Conservation (phyloP, 2,888 invertebrate genomes). For the Salticus scenicus region DNA sequence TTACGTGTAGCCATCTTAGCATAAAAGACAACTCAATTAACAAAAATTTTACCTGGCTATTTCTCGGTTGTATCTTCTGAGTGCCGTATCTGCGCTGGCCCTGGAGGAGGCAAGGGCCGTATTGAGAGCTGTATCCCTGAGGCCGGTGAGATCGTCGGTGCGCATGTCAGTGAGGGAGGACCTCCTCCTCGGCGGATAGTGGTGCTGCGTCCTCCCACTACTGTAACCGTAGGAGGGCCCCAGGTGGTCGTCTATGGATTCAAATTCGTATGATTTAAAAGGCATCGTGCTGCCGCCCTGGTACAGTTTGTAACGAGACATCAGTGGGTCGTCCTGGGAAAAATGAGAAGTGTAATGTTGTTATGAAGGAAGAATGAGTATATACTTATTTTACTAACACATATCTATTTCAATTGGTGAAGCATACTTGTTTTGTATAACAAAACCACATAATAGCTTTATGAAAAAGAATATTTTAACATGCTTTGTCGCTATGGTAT, state of each 20-base stretch:
- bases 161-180: constrained; percentile 63
- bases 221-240: constrained; percentile 43
- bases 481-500: no score
- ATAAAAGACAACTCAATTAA: no score
- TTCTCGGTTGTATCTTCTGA: constrained; percentile 55
- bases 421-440: no score
- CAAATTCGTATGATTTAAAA: constrained; percentile 77
- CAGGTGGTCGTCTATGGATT: constrained; percentile 76
- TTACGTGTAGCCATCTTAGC: no score
- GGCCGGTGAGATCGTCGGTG: constrained; percentile 6
- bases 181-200: constrained; percentile 43
- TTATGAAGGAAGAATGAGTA: background rate
- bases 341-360: background rate
- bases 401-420: no score
- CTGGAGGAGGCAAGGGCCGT: constrained; percentile 37
- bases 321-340: constrained; percentile 35
- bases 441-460: no score
- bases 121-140: constrained; percentile 56
- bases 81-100: constrained; percentile 27
- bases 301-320: constrained; percentile 53
- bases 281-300: constrained; percentile 71
- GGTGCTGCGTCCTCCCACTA: background rate
- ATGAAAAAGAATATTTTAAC: no score
- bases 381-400: no score
- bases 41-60: constrained; percentile 51